Conservation (phyloP, 23 tunicate genomes). For the Diplosoma virens region DNA sequence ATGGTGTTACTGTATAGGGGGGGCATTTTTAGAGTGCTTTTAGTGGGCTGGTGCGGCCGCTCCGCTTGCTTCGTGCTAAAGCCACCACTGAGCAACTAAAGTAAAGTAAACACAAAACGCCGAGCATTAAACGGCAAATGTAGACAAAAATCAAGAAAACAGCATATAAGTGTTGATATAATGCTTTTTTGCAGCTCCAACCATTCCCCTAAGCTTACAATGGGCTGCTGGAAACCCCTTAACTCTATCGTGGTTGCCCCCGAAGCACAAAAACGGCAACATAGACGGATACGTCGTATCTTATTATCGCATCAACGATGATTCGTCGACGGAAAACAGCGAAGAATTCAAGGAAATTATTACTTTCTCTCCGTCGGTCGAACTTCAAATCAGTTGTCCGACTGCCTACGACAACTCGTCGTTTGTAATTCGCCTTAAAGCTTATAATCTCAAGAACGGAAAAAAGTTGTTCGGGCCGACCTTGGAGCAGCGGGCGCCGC, state of each 20-base stretch:
- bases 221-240: not conserved
- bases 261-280: slow-evolving; percentile 9
- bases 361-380: not conserved
- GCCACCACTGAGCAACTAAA: no score
- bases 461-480: not conserved
- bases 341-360: not conserved
- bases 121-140: no score
- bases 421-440: not conserved
- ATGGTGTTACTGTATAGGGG: no score
- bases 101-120: no score
- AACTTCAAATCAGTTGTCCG: not conserved
- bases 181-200: slow-evolving; percentile 8
- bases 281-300: not conserved
- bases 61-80: no score
- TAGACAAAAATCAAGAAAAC: no score
- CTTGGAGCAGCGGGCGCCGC: not conserved
- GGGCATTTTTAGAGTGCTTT: no score
- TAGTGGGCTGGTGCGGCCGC: no score
- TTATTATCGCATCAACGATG: not conserved
- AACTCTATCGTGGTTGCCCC: not conserved
- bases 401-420: not conserved
- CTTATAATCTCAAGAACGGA: not conserved
- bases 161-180: no score
- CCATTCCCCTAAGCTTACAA: not conserved
- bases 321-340: not conserved